Evolutionary conservation across 2,113 vertebrate species (phyloP).

Genomic region (Propithecus coquereli): DNA sequence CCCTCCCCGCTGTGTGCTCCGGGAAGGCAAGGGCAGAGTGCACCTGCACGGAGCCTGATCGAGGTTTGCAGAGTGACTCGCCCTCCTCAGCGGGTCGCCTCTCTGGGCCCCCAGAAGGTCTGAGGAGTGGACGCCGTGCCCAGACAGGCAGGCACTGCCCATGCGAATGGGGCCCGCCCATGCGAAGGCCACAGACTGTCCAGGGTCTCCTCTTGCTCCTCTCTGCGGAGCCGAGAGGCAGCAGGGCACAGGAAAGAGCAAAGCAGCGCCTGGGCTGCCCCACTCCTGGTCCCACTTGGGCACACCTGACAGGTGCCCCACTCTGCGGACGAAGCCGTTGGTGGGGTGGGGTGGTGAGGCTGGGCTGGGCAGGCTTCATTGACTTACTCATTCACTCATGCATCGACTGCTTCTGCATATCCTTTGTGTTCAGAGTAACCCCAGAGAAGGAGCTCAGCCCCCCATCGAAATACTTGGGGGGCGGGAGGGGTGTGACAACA

Average conservation of each 20-base stretch:
- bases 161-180: background rate
- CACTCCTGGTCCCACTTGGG: background rate
- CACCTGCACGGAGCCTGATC: background rate
- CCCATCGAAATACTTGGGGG: background rate
- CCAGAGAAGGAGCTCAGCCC: background rate
- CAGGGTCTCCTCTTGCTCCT: background rate
- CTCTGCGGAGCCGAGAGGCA: background rate
- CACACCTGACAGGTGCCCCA: background rate
- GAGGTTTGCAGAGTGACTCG: background rate
- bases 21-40: background rate
- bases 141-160: rapidly evolving
- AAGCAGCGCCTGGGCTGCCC: background rate
- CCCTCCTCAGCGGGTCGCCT: background rate
- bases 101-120: background rate
- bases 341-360: background rate
- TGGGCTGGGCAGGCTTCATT: background rate
- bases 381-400: background rate
- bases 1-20: background rate
- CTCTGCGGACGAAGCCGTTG: background rate
- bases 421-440: background rate
- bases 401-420: background rate
- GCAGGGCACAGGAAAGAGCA: background rate
- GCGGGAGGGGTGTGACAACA: rapidly evolving
- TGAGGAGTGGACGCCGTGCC: background rate
- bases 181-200: no score